Evolutionary conservation across 2,888 invertebrate genomes (phyloP), one percentile per base, ranked within the genome.

Genomic region (Lamellibrachia columna): DNA sequence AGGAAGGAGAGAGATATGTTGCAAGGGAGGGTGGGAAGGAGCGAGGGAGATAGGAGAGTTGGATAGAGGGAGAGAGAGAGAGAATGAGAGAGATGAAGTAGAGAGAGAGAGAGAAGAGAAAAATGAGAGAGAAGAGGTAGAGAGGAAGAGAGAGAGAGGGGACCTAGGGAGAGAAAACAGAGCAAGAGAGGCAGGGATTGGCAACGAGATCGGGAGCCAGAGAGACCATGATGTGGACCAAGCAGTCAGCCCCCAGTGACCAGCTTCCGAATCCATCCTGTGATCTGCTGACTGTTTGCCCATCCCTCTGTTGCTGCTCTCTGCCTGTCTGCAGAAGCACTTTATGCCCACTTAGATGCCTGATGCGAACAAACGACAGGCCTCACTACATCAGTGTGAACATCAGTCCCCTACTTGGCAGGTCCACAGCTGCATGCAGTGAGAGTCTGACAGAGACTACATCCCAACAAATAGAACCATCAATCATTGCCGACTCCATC

Each of bases 311-410:
- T 3, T 75, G 22, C 22, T n/a, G 6, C 22, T 75, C 22, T 22
- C 22, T 4, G 55, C 8, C 3, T 55, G 55, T 9, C 9, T 55
- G 3, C 9, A n/a, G 75, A 15, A 75, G 15, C 75, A 75, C 75
- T 75, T 4, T 15, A 15, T 75, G 75, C 75, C 75, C 6, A 75
- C 75, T 75, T 75, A 75, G 22, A 6, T 3, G 75, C 22, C 75
- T 75, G 75, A 75, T n/a, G n/a, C 22, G n/a, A 15, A 92, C 52
- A 92, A 75, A n/a, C 11, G 52, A 52, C 52, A 91, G 91, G 92
- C n/a, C 55, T 53, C 9, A 28, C 4, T 40, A 91, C 53, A 11
- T 53, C 11, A 2, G 53, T 55, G 91, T 53, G 53, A 40, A 53
- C n/a, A 75, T 22, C 1, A n/a, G 15, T n/a, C 75, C n/a, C 75